Base-by-base conservation (phyloP, 2,113 vertebrate genomes). In the Phaethornis superciliosus region DNA sequence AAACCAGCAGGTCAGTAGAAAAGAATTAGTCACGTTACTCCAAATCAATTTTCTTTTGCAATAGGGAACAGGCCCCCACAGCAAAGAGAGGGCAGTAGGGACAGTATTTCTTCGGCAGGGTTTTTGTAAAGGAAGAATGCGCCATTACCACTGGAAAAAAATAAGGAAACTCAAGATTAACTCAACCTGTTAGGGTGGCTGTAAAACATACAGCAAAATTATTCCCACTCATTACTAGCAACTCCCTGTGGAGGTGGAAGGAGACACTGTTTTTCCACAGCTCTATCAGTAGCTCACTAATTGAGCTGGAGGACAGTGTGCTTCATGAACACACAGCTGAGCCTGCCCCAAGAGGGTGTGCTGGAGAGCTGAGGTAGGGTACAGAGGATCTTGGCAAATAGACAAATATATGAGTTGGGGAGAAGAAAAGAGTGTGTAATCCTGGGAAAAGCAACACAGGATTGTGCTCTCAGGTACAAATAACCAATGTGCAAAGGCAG, bases 161-260 rank as follows among this genome's bases (percentile, higher is more conserved):
- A 52, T 21, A 54, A 51, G 49, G 49, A 59, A 77, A 37, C 11
- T 28, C 27, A 28, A 30, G 30, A 56, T 82, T 80, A 72, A 88
- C 13, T 24, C 37, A 55, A 21, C 35, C 30, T 51, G 8, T 23
- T 67, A 68, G 20, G 33, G 42, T 20, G n/a, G 44, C 46, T 85
- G 26, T 70, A 92, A 80, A 85, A 52, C 46, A 56, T 0, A 4
- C 14, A 40, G 68, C 18, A 84, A 70, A 59, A 51, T 35, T 46
- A 2, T 77, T 72, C 30, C 62, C 7, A 1, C 54, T 58, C 5
- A 0, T 77, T 62, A 44, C 5, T 0, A 0, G 6, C 7, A 9
- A 27, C 10, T 90, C 59, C 47, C 30, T 28, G 37, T 26, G 70
- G n/a, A 22, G 42, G 20, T 8, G 32, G 37, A 42, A 78, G 37